phyloP scores from a whole-genome alignment of 2,888 invertebrate genomes.

The Volucella zonaria region DNA sequence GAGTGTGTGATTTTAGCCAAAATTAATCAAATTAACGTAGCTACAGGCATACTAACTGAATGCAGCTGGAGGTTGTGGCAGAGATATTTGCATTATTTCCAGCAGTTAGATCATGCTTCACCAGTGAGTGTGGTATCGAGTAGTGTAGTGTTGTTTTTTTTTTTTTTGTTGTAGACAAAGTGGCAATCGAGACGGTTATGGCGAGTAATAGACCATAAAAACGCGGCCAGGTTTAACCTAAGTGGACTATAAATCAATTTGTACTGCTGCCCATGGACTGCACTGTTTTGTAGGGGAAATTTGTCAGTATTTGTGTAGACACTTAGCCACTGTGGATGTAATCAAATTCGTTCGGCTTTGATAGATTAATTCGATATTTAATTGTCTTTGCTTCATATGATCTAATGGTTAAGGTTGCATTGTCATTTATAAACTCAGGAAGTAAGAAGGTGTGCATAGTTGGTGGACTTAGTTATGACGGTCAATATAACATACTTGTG shows the following conservation, averaged over 20 bases:
- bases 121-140: no score
- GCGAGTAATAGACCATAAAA: not conserved
- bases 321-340: no score
- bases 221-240: conserved; percentile 4
- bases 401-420: no score
- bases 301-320: no score
- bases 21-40: not conserved
- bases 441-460: no score
- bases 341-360: no score
- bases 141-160: not conserved
- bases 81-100: conserved; percentile 7
- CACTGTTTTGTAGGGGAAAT: no score
- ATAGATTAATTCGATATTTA: no score
- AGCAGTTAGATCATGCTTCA: conserved; percentile 4
- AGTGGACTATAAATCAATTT: conserved; percentile 14
- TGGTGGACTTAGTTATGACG: no score
- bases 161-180: not conserved
- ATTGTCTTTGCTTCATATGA: no score
- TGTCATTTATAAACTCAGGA: no score
- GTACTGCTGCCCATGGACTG: not conserved
- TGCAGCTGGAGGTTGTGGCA: not conserved
- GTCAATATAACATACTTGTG: no score
- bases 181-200: not conserved
- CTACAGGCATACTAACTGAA: not conserved
- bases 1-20: not conserved